Percentiles rank a stretch among this genome's conserved stretches.
phyloP scores from a whole-genome alignment of 1,140 invertebrate species.

The Penaeus indicus region DNA sequence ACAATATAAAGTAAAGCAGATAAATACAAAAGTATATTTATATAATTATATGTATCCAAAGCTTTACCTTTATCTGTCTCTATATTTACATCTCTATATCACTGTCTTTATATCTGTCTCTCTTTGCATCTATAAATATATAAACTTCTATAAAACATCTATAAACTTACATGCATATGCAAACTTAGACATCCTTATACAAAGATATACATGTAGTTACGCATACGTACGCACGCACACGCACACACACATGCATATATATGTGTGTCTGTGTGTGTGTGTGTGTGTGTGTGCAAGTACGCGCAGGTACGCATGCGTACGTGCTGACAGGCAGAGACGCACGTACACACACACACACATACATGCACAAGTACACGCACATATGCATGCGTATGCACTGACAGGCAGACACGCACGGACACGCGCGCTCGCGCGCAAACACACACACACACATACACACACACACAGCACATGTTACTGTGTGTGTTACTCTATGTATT shows the following conservation, averaged over 20 bases:
- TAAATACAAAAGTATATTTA: neutral
- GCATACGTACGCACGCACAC: neutral
- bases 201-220: neutral
- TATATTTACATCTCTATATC: neutral
- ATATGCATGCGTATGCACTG: neutral
- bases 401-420: no score
- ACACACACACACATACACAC: no score
- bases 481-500: no score
- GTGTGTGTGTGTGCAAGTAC: neutral
- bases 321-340: neutral
- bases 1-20: neutral
- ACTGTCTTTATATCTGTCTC: neutral
- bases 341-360: no score
- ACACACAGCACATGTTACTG: no score
- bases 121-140: neutral
- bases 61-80: neutral
- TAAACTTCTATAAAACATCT: constrained; percentile 9
- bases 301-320: neutral
- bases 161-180: neutral
- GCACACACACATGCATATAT: neutral
- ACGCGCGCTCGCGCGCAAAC: no score
- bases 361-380: neutral
- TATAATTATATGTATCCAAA: neutral
- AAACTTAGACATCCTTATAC: neutral
- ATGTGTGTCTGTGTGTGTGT: neutral